Conservation (phyloP, 2,888 invertebrate genomes). For the Podabrus alpinus region DNA sequence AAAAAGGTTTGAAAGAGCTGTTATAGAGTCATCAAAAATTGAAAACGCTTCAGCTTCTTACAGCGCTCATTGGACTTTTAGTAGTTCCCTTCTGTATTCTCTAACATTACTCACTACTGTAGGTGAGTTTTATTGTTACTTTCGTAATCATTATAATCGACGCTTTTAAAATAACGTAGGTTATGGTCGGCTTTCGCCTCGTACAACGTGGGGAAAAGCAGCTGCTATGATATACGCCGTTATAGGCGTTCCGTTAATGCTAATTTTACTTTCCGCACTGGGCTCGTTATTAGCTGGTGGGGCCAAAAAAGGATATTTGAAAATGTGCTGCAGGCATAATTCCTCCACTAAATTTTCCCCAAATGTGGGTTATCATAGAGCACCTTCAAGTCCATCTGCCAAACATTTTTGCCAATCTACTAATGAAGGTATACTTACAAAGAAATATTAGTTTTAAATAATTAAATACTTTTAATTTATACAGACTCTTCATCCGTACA, state of each 20-base stretch:
- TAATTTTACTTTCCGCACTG: constrained; percentile 83
- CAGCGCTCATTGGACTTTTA: constrained; percentile 77
- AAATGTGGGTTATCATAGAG: constrained; percentile 59
- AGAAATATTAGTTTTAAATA: too few species aligned
- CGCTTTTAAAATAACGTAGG: constrained; percentile 59
- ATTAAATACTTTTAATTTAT: constrained; percentile 8
- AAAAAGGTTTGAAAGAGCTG: constrained; percentile 76
- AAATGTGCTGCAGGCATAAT: constrained; percentile 53
- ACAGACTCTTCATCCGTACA: constrained; percentile 49
- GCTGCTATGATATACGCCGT: constrained; percentile 87
- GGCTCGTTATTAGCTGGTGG: constrained; percentile 80
- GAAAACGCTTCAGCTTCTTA: constrained; percentile 49
- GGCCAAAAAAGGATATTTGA: constrained; percentile 70
- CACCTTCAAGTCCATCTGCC: constrained; percentile 59
- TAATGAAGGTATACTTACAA: constrained; percentile 40
- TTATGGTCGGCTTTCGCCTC: constrained; percentile 84
- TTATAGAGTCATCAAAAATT: constrained; percentile 72
- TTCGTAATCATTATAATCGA: neutral
- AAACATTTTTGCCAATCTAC: constrained; percentile 55
- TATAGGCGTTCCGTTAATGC: constrained; percentile 84
- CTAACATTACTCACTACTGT: constrained; percentile 88
- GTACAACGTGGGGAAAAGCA: constrained; percentile 80
- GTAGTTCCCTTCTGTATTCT: constrained; percentile 82
- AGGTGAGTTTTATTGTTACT: constrained; percentile 65
- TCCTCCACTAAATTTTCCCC: constrained; percentile 34